Evolutionary conservation across 2,888 invertebrate species (phyloP).

Genomic region (Clistopyga incitator): DNA sequence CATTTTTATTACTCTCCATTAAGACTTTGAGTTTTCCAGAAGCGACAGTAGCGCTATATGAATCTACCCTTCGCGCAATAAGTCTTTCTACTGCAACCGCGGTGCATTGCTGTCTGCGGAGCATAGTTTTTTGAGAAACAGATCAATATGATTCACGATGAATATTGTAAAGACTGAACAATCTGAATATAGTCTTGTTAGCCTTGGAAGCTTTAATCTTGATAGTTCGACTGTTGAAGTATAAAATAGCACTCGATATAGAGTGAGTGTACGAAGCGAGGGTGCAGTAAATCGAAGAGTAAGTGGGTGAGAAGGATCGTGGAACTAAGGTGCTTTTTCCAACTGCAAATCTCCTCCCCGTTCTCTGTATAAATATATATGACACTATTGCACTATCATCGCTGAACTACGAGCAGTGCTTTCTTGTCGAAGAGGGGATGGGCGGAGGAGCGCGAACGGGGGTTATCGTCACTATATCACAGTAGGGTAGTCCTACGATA

Average conservation of each 20-base stretch:
- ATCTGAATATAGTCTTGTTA: constrained; percentile 34
- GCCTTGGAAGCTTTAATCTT: not conserved
- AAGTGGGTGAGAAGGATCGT: constrained; percentile 78
- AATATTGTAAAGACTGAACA: constrained; percentile 38
- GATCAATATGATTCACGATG: constrained; percentile 11
- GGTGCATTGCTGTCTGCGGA: constrained; percentile 6
- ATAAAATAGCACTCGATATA: constrained; percentile 29
- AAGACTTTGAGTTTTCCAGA: constrained; percentile 60
- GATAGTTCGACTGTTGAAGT: constrained; percentile 25
- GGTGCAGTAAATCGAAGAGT: constrained; percentile 69
- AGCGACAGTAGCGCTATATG: not conserved
- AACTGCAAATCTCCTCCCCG: constrained; percentile 22
- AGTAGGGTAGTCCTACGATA: constrained; percentile 74
- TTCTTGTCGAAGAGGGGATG: constrained; percentile 23
- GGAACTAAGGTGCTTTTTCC: constrained; percentile 56
- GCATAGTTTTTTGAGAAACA: constrained; percentile 10
- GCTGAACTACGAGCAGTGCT: constrained; percentile 29
- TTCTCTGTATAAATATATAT: constrained; percentile 41
- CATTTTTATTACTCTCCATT: constrained; percentile 73
- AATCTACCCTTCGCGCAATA: not conserved
- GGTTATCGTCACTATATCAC: constrained; percentile 80
- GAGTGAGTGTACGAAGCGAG: constrained; percentile 32
- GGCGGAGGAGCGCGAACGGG: constrained; percentile 56
- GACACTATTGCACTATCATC: constrained; percentile 2
- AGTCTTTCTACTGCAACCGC: not conserved